Conservation (phyloP, 2,113 vertebrate species). For the Ammodramus savannarum region DNA sequence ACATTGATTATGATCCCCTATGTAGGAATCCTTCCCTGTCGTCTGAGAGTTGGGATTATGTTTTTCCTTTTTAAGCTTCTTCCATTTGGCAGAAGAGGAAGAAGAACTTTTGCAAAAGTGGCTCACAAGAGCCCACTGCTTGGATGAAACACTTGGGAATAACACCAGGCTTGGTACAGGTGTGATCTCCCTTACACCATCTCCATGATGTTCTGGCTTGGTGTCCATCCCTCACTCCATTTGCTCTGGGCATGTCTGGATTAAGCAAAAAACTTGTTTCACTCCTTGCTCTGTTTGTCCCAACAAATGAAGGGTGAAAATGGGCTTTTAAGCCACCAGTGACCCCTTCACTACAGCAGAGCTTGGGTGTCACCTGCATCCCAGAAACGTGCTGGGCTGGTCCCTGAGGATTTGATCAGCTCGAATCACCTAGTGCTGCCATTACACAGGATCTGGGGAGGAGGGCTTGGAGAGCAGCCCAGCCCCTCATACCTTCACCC, state of each 20-base stretch:
- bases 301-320: neutral
- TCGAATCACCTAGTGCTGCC: neutral
- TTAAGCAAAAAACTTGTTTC: neutral
- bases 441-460: neutral
- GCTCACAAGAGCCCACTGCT: neutral
- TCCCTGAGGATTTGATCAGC: neutral
- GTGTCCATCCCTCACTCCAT: neutral
- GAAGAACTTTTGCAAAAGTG: neutral
- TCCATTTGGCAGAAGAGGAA: neutral
- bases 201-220: neutral
- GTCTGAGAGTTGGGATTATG: neutral
- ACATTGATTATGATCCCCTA: neutral
- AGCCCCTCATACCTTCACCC: neutral
- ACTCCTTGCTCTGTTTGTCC: neutral
- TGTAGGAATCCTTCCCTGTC: neutral
- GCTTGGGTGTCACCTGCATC: neutral
- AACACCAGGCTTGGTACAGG: fast-evolving
- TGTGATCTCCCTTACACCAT: neutral
- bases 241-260: neutral
- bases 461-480: neutral
- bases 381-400: fast-evolving
- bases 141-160: fast-evolving
- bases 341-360: neutral
- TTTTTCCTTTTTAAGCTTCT: neutral
- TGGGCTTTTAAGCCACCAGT: neutral